Base-by-base conservation (phyloP, 2,797 vertebrate species). In the Numenius phaeopus region DNA sequence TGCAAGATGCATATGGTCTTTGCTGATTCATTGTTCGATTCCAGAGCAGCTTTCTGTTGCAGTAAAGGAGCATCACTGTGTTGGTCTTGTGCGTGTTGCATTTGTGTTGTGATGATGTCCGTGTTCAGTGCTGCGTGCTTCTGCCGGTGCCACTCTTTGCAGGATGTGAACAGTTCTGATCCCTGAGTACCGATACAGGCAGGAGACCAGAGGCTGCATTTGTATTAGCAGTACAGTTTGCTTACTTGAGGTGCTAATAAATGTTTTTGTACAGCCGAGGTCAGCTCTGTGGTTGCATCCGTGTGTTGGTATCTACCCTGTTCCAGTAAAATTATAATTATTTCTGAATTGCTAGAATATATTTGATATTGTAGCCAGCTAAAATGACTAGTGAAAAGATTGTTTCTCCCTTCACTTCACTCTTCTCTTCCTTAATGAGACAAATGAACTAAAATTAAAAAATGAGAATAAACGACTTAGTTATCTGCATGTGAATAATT, bases 1-100 rank as follows among this genome's bases (percentile, higher is more conserved):
- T 69, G 29, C 15, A 49, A 52, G 46, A 40, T 30, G 24, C 11
- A 1, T 11, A 3, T 4, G 22, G 3, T 61, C n/a, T 61, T 83
- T 21, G 14, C 22, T 0, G 0, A 29, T 40, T 29, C 27, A 5
- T n/a, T 62, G 12, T 23, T 75, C 15, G 26, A 1, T 66, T 84
- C 20, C 64, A 32, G 37, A 47, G 7, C 37, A 61, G 22, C 22
- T 50, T 19, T 40, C 58, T 69, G 1, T 26, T 64, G 58, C 49
- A 40, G 2, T 47, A 67, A 76, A 32, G 19, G n/a, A 91, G 34
- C 18, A 22, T 52, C 19, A 44, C 29, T 18, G 15, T 10, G 13
- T n/a, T 61, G n/a, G 46, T 37, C 50, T 39, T 54, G 8, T 40
- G 32, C 5, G 1, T 0, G 0, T 26, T 67, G 32, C 13, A 13